These are phyloP conservation scores for Drosophila demipolita DNA, from an alignment of 2,888 invertebrate genomes.

Conservation along the genomic window DNA sequence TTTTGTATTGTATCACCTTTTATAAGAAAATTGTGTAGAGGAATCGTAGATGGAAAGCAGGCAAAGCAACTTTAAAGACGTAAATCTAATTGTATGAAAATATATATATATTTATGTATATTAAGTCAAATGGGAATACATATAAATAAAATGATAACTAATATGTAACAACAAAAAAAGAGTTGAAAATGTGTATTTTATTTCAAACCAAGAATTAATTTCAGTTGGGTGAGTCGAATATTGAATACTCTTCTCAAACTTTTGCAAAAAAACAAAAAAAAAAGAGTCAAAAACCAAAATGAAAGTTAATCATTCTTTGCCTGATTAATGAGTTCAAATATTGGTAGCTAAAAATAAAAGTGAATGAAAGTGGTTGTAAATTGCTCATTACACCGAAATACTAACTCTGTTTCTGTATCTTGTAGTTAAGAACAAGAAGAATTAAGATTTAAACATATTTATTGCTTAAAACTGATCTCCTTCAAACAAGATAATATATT, in stretches of 20 bases:
- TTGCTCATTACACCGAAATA: too few relatives aligned
- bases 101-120: conserved; percentile 68
- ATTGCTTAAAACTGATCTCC: not conserved
- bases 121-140: conserved; percentile 76
- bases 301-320: too few relatives aligned
- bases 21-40: conserved; percentile 63
- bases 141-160: conserved; percentile 77
- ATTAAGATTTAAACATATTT: not conserved
- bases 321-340: not conserved
- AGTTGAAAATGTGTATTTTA: not conserved
- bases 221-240: conserved; percentile 13
- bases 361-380: not conserved
- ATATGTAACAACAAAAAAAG: conserved; percentile 56
- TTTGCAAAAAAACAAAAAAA: too few relatives aligned
- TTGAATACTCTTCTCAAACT: not conserved
- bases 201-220: not conserved
- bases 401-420: not conserved
- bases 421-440: not conserved
- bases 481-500: not conserved
- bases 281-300: not conserved
- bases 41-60: conserved; percentile 65
- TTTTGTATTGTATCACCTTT: conserved; percentile 61
- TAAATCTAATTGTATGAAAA: conserved; percentile 78
- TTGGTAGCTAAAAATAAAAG: not conserved
- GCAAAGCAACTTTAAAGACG: conserved; percentile 77